Evolutionary conservation across 1,140 invertebrate species (phyloP).

Genomic region (Monochamus saltuarius): DNA sequence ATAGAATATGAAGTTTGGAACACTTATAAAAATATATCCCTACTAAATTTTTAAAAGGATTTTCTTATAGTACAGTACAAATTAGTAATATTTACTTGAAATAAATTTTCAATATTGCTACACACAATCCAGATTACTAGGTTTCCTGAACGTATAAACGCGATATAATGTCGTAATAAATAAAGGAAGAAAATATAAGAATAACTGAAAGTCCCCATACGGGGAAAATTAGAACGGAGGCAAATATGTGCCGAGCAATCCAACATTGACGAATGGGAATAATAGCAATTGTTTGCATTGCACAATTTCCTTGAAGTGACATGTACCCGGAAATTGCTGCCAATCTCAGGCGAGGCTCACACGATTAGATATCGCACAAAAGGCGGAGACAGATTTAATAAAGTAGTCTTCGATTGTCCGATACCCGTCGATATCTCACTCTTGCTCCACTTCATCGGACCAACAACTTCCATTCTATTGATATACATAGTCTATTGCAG

Average conservation of each 20-base stretch:
- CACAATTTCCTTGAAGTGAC: conserved; percentile 44
- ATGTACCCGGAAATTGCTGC: conserved; percentile 48
- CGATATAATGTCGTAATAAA: too few relatives aligned
- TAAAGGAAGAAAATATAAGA: too few relatives aligned
- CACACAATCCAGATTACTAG: too few relatives aligned
- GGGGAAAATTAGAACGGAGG: neutral
- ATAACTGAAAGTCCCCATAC: too few relatives aligned
- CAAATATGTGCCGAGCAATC: conserved; percentile 1
- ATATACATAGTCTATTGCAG: conserved; percentile 39
- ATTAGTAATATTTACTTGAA: too few relatives aligned
- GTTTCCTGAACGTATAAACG: too few relatives aligned
- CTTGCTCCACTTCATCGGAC: conserved; percentile 35
- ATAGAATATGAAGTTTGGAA: too few relatives aligned
- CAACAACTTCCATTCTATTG: conserved; percentile 39
- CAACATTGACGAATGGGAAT: conserved; percentile 38
- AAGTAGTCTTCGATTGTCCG: conserved; percentile 43
- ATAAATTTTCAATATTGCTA: too few relatives aligned
- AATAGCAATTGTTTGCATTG: conserved; percentile 43
- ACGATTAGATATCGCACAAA: conserved; percentile 44
- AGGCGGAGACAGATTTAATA: conserved; percentile 42
- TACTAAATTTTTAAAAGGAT: too few relatives aligned
- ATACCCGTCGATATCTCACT: conserved; percentile 29
- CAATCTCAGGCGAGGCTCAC: conserved; percentile 38
- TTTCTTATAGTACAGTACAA: too few relatives aligned
- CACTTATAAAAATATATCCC: too few relatives aligned